phyloP scores from a whole-genome alignment of 2,797 vertebrate genomes.

The Urosaurus nigricauda region DNA sequence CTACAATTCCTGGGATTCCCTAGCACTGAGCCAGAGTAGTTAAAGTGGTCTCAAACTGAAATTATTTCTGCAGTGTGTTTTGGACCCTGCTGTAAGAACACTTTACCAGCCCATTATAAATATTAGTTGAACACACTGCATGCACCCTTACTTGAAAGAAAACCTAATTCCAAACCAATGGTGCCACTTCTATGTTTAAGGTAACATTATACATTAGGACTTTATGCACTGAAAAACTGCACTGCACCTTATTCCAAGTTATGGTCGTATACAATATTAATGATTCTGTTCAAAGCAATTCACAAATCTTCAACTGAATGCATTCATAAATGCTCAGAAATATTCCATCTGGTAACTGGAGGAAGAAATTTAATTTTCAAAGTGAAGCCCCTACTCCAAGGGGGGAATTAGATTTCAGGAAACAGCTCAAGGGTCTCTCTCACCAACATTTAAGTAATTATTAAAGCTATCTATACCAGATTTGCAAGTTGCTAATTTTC shows the following conservation, averaged over 20 bases:
- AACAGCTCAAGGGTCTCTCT: neutral
- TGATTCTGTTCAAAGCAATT: slow-evolving; percentile 28
- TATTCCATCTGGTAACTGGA: neutral
- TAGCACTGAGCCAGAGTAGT: no score
- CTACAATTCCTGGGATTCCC: no score
- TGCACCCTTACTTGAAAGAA: neutral
- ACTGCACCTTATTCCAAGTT: slow-evolving; percentile 23
- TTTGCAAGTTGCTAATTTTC: neutral
- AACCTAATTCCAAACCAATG: neutral
- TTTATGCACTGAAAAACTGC: slow-evolving; percentile 31
- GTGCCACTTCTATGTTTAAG: neutral
- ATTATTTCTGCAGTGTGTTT: no score
- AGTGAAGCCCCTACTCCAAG: neutral
- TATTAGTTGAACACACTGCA: neutral
- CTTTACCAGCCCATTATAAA: slow-evolving; percentile 18
- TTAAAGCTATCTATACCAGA: neutral
- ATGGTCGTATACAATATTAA: neutral
- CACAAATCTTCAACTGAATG: slow-evolving; percentile 1
- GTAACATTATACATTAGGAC: neutral
- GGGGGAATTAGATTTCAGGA: neutral
- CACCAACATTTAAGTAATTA: neutral
- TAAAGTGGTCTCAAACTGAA: no score
- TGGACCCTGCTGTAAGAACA: neutral
- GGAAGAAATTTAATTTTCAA: neutral
- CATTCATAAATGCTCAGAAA: neutral